Base-by-base conservation (phyloP, 2,797 vertebrate species). In the Chelon labrosus region DNA sequence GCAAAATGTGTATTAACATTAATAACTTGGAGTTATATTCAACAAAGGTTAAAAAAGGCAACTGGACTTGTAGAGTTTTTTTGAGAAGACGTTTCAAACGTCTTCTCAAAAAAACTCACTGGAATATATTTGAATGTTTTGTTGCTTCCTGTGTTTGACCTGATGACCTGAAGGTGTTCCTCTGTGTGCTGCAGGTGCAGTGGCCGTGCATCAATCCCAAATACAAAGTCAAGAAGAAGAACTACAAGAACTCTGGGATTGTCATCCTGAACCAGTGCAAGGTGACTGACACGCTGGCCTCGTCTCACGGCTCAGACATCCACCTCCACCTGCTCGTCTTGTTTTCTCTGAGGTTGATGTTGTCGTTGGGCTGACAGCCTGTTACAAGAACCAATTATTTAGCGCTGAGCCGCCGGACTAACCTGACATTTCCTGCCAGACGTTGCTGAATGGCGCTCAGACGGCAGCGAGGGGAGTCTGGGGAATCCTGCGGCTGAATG, bases 121-220 rank as follows among this genome's bases (percentile, higher is more conserved):
- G n/a, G n/a, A n/a, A n/a, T n/a, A n/a, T n/a, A n/a, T n/a, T n/a
- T n/a, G n/a, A n/a, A n/a, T n/a, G n/a, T n/a, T n/a, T n/a, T n/a
- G n/a, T n/a, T n/a, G n/a, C n/a, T n/a, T n/a, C n/a, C n/a, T n/a
- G n/a, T n/a, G n/a, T 22, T 22, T 22, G 22, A 22, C 22, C 22
- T 22, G n/a, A 22, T 22, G 22, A 22, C 22, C 22, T 22, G 22
- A 22, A 22, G 22, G 2, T 22, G 22, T 22, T 22, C 22, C 3
- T 1, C 22, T 31, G 49, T 79, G 59, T 75, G 41, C 65, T 50
- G 5, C 77, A 91, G 91, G 91, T 92, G 49, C 92, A 93, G 84
- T 99, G 98, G 98, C 97, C 97, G 31, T 99, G 98, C 86, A 95
- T 99, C 51, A 99, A 99, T 71, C 95, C 97, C 63, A 99, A 99